Conservation (phyloP, 2,888 invertebrate genomes). For the Lomographa bimaculata region DNA sequence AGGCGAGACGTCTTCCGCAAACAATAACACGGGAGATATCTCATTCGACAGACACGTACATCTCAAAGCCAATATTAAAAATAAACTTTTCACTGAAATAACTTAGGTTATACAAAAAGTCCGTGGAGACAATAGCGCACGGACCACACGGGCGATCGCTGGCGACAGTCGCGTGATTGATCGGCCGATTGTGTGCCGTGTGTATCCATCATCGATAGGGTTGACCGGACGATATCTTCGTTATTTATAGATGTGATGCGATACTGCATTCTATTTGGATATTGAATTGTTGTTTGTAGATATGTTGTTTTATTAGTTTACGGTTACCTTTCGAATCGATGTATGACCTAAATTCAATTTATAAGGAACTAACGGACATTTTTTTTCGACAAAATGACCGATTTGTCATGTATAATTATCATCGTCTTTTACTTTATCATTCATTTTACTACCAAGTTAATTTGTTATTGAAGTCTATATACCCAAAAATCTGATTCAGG, state of each 20-base stretch:
- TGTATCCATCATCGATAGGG: constrained; percentile 54
- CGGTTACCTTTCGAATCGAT: too few relatives aligned
- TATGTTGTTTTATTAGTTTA: background rate
- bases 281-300: constrained; percentile 14
- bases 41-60: constrained; percentile 16
- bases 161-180: constrained; percentile 49
- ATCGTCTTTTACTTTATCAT: too few relatives aligned
- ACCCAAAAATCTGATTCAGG: too few relatives aligned
- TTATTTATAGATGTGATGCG: constrained; percentile 18
- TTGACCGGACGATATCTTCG: constrained; percentile 30
- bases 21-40: background rate
- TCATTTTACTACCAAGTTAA: too few relatives aligned
- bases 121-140: constrained; percentile 42
- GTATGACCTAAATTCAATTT: too few relatives aligned
- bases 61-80: constrained; percentile 19
- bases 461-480: too few relatives aligned
- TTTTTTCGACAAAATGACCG: too few relatives aligned
- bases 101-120: too few relatives aligned
- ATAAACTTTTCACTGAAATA: constrained; percentile 20
- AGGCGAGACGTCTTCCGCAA: too few relatives aligned
- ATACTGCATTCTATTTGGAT: constrained; percentile 8
- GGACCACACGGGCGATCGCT: constrained; percentile 38
- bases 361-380: too few relatives aligned
- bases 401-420: background rate
- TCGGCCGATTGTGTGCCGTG: constrained; percentile 53